phyloP scores from a whole-genome alignment of 2,113 vertebrate genomes.

The Orcinus orca region DNA sequence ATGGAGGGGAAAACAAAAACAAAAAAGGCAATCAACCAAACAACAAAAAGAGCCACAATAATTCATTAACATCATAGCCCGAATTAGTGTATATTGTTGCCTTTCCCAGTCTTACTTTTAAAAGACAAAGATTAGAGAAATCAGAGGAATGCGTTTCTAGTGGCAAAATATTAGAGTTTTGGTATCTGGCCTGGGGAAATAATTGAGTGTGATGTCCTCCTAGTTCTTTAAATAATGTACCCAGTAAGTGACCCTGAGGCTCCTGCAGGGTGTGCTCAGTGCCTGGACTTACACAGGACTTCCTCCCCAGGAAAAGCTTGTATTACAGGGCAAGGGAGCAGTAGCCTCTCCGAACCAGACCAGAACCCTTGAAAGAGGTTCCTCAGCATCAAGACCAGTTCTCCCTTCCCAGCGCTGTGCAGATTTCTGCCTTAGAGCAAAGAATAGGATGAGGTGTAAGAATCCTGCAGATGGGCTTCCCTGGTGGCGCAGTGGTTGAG shows the following conservation, averaged over 20 bases:
- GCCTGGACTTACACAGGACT: background rate
- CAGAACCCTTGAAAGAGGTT: background rate
- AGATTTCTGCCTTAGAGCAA: background rate
- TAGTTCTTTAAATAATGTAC: background rate
- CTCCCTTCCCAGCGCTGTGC: background rate
- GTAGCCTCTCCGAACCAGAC: background rate
- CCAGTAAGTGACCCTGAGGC: background rate
- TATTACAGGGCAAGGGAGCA: background rate
- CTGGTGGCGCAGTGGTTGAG: too few relatives aligned
- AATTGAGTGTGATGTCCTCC: background rate
- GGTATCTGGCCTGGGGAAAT: background rate
- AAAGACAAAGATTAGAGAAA: background rate
- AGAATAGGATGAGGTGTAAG: background rate
- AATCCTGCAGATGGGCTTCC: background rate
- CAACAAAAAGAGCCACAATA: background rate
- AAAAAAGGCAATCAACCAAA: background rate
- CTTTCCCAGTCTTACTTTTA: background rate
- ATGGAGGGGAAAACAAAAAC: background rate
- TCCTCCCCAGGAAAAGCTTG: background rate
- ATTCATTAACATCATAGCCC: background rate
- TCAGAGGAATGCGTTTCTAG: background rate
- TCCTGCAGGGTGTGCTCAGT: background rate
- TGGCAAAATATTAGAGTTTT: background rate
- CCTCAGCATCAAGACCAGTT: background rate
- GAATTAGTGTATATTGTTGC: background rate